Base-by-base conservation (phyloP, 2,113 vertebrate species). In the Microcebus murinus region DNA sequence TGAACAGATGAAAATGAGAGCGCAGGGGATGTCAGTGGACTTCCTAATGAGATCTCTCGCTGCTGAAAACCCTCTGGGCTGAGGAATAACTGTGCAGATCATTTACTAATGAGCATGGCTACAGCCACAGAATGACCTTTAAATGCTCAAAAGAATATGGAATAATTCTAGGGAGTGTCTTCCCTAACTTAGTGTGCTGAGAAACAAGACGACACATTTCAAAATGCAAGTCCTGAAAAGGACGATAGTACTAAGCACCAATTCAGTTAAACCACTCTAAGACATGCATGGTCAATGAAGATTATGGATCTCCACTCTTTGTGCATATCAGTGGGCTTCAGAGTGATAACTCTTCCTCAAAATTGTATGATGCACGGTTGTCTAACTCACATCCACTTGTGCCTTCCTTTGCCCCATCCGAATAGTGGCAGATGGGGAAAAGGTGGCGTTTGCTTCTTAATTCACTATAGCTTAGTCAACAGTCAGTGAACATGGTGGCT, bases 41-140 rank as follows among this genome's bases (percentile, higher is more conserved):
- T 96, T 94, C 67, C 27, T 97, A 96, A 97, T 97, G 97, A 98
- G 94, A 57, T 55, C 61, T 50, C 42, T 65, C 20, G 82, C 77
- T 77, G 55, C 61, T 94, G 81, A 50, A 76, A 97, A 45, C 87
- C 95, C 91, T 97, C 71, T 91, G 86, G 96, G 79, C 57, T 83
- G 73, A 84, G 52, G 74, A 94, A 82, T 85, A 76, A 73, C 71
- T 92, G 68, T 87, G 63, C 87, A 90, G 63, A 71, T 96, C 59
- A 76, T 83, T 96, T 96, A 90, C 84, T 95, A 98, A 96, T 96
- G 84, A 97, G 90, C 90, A 88, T 2, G 52, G 34, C 67, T 11
- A 61, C 27, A 63, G 48, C 52, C 61, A 61, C 21, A 90, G 87
- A 82, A 87, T 95, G 84, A 94, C n/a, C 42, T 92, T 93, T 90